Evolutionary conservation across 1,140 invertebrate genomes (phyloP).

Genomic region (Lepidurus apus): DNA sequence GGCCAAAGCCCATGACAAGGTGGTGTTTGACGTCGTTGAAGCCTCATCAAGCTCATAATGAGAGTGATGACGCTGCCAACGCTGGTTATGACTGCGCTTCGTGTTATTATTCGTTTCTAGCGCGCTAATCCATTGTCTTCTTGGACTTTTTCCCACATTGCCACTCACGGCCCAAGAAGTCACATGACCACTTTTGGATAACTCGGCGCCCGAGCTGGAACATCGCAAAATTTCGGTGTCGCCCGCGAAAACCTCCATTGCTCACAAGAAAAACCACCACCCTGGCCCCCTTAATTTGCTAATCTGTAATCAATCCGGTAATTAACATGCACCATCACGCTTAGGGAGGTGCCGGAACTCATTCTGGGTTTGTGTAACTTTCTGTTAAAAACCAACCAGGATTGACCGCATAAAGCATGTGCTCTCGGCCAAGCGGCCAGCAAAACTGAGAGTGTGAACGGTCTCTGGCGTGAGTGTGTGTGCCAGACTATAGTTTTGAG

Average conservation of each 20-base stretch:
- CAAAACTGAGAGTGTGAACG: slow-evolving; percentile 18
- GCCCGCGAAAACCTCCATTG: background rate
- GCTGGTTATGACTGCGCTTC: background rate
- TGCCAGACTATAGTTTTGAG: background rate
- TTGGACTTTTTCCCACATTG: background rate
- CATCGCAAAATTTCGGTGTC: slow-evolving; percentile 3
- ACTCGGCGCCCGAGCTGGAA: background rate
- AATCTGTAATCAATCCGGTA: background rate
- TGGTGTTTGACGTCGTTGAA: background rate
- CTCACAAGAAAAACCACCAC: background rate
- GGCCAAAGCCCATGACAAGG: background rate
- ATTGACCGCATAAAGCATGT: slow-evolving; percentile 13
- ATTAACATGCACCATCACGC: background rate
- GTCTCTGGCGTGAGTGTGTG: background rate
- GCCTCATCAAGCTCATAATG: slow-evolving; percentile 4
- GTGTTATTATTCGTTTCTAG: background rate
- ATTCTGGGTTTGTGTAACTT: background rate
- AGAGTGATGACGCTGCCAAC: background rate
- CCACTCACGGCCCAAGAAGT: background rate
- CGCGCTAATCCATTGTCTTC: background rate
- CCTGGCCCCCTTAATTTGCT: background rate
- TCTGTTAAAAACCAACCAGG: background rate
- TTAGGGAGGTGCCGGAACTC: background rate
- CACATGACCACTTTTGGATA: background rate
- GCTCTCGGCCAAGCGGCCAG: background rate